phyloP scores from a whole-genome alignment of 1,140 invertebrate genomes.

The Penaeus vannamei region DNA sequence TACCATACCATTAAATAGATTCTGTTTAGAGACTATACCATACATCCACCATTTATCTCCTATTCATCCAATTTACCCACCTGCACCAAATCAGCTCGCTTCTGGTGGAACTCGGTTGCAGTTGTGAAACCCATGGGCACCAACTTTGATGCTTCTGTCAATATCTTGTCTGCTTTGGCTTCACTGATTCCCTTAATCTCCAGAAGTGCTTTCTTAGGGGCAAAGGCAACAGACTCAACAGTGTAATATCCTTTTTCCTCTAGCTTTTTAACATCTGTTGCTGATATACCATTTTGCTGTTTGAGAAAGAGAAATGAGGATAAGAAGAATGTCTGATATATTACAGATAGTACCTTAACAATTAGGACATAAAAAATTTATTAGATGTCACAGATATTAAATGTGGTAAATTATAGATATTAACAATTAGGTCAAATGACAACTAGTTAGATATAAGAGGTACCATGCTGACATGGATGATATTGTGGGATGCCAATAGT shows the following conservation, averaged over 20 bases:
- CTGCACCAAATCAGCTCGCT: conserved; percentile 90
- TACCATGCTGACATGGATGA: too few species aligned
- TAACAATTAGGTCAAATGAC: too few species aligned
- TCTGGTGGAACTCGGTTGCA: conserved; percentile 95
- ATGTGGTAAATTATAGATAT: too few species aligned
- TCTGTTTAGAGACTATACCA: too few species aligned
- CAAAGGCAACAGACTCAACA: conserved; percentile 95
- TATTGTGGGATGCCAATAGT: too few species aligned
- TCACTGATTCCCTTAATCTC: conserved; percentile 97
- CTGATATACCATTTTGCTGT: conserved; percentile 82
- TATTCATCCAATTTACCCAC: conserved; percentile 69
- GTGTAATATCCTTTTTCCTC: conserved; percentile 94
- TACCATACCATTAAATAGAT: too few species aligned
- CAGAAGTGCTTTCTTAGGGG: conserved; percentile 91
- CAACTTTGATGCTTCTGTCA: conserved; percentile 91
- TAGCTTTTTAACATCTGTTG: conserved; percentile 93
- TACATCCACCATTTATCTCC: too few species aligned
- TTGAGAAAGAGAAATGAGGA: not conserved
- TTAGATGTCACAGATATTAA: too few species aligned
- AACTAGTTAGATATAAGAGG: too few species aligned
- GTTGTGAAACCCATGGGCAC: conserved; percentile 98
- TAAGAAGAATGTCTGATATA: not conserved
- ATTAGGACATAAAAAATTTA: not conserved
- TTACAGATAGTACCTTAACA: not conserved
- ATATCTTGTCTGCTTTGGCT: conserved; percentile 96